phyloP scores from a whole-genome alignment of 1,140 invertebrate species.

The Carposina sasakii region DNA sequence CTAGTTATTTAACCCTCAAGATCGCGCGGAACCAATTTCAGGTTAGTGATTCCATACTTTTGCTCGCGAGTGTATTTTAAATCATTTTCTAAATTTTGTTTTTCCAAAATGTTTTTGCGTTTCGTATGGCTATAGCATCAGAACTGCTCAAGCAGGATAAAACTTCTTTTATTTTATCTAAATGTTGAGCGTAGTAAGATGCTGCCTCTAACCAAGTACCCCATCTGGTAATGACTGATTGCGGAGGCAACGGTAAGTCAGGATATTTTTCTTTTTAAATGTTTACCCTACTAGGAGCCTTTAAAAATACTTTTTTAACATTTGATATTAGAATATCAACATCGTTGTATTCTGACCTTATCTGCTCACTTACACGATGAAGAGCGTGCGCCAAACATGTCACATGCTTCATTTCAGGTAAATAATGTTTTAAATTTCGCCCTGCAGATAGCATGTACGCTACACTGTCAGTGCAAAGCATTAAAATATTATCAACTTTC shows the following conservation, averaged over 20 bases:
- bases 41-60: no score
- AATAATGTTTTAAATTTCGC: background rate
- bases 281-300: background rate
- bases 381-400: no score
- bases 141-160: background rate
- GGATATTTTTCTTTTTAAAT: background rate
- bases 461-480: no score
- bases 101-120: background rate
- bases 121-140: background rate
- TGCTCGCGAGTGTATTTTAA: no score
- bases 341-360: background rate
- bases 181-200: background rate
- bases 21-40: no score
- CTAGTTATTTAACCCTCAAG: no score
- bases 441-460: background rate
- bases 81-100: background rate
- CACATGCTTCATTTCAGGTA: background rate
- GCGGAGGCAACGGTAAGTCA: background rate
- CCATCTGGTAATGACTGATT: no score
- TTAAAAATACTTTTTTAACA: constrained; percentile 3
- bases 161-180: background rate
- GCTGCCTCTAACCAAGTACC: constrained; percentile 1
- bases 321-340: background rate
- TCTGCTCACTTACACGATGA: background rate
- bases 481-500: no score